These are phyloP conservation scores for Sapayoa aenigma DNA, from an alignment of 2,113 vertebrate genomes.

Conservation along the genomic window DNA sequence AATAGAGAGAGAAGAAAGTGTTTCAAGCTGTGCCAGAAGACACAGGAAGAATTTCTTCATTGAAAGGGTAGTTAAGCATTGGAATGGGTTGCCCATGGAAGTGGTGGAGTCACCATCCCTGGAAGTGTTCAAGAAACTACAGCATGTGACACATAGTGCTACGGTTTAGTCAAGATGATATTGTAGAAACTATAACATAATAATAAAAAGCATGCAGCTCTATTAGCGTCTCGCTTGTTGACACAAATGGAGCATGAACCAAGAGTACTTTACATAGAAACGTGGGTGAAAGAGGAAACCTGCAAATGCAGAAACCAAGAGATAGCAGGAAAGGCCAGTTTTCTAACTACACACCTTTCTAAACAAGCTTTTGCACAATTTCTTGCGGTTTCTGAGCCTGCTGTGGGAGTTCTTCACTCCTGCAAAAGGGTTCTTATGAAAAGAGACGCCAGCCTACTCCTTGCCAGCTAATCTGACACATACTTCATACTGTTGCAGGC, in stretches of 20 bases:
- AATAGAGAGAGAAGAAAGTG: neutral
- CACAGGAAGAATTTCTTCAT: neutral
- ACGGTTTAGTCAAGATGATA: neutral
- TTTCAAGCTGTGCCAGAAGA: neutral
- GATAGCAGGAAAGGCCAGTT: neutral
- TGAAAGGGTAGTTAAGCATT: neutral
- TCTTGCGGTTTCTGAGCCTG: too few species aligned
- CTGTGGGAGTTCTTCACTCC: neutral
- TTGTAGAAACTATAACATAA: neutral
- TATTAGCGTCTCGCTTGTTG: neutral
- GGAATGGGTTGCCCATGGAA: neutral
- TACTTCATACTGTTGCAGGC: neutral
- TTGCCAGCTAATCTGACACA: neutral
- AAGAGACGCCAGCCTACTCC: neutral
- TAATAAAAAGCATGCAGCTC: neutral
- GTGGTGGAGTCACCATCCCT: neutral
- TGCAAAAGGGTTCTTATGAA: neutral
- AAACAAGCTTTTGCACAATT: fast-evolving
- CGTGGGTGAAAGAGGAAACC: neutral
- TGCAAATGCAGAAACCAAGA: neutral
- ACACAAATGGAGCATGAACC: neutral
- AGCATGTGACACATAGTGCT: neutral
- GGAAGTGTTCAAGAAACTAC: neutral
- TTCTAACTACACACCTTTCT: neutral
- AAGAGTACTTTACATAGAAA: neutral